phyloP scores from a whole-genome alignment of 1,140 invertebrate genomes.

The Scaptomyza pallida region DNA sequence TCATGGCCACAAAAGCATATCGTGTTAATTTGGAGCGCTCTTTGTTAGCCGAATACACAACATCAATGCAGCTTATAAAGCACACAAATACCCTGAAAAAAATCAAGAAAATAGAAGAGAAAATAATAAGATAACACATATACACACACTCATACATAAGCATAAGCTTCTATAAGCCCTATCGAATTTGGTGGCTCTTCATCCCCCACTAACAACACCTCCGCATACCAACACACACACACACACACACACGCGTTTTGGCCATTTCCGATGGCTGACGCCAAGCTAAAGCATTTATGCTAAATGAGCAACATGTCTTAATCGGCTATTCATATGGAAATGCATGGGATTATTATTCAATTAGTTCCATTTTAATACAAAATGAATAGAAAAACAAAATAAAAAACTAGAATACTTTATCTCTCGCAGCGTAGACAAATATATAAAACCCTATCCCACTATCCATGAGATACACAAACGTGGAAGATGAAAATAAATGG shows the following conservation, averaged over 20 bases:
- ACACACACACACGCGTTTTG: conserved; percentile 26
- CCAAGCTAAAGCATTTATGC: conserved; percentile 53
- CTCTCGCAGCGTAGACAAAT: conserved; percentile 22
- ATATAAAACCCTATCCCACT: conserved; percentile 29
- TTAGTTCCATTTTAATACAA: conserved; percentile 70
- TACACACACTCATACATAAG: conserved; percentile 8
- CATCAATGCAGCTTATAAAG: conserved; percentile 19
- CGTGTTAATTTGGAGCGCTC: conserved; percentile 56
- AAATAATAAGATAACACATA: conserved; percentile 34
- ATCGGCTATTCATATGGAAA: conserved; percentile 81
- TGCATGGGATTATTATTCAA: conserved; percentile 78
- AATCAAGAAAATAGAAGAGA: conserved; percentile 15
- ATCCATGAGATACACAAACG: conserved; percentile 45
- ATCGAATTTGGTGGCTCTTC: conserved; percentile 27
- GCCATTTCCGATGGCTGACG: conserved; percentile 49
- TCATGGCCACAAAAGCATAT: conserved; percentile 13
- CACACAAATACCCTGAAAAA: conserved; percentile 19
- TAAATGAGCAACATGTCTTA: conserved; percentile 77
- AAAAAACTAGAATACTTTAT: conserved; percentile 21
- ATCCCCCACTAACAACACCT: neutral
- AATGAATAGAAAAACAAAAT: conserved; percentile 38
- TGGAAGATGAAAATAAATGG: conserved; percentile 62
- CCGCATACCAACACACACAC: no score
- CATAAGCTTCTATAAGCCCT: conserved; percentile 26
- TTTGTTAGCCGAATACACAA: conserved; percentile 26